These are phyloP conservation scores for Phainopepla nitens DNA, from an alignment of 2,113 vertebrate genomes.

Conservation along the genomic window DNA sequence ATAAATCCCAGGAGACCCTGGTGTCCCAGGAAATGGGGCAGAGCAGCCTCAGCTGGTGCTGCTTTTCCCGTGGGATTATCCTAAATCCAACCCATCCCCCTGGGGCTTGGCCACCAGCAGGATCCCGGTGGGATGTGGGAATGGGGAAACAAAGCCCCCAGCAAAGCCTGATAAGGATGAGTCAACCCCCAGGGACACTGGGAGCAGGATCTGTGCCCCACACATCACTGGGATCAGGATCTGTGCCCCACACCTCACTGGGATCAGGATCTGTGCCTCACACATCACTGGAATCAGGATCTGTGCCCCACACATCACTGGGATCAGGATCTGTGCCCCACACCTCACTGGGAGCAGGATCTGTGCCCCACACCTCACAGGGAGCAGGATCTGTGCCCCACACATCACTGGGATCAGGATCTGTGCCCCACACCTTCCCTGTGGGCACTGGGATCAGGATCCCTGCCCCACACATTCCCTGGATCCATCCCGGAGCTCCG, in stretches of 20 bases:
- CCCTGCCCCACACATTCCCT: background rate
- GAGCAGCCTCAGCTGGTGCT: no score
- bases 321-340: no score
- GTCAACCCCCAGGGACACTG: background rate
- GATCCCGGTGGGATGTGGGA: background rate
- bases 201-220: background rate
- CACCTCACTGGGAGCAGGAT: no score
- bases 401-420: no score
- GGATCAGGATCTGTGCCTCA: no score
- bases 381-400: no score
- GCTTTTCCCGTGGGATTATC: background rate
- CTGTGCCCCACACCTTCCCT: background rate
- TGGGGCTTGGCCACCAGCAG: rapidly evolving
- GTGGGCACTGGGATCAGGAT: background rate
- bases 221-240: no score
- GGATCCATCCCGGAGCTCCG: no score
- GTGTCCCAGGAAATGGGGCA: background rate
- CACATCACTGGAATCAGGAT: no score
- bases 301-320: no score
- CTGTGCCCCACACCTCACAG: no score
- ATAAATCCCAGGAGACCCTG: background rate
- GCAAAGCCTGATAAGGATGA: rapidly evolving
- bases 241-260: no score
- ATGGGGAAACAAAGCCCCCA: background rate
- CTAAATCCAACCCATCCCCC: background rate